phyloP scores from a whole-genome alignment of 1,140 invertebrate species.

The Batillaria attramentaria region DNA sequence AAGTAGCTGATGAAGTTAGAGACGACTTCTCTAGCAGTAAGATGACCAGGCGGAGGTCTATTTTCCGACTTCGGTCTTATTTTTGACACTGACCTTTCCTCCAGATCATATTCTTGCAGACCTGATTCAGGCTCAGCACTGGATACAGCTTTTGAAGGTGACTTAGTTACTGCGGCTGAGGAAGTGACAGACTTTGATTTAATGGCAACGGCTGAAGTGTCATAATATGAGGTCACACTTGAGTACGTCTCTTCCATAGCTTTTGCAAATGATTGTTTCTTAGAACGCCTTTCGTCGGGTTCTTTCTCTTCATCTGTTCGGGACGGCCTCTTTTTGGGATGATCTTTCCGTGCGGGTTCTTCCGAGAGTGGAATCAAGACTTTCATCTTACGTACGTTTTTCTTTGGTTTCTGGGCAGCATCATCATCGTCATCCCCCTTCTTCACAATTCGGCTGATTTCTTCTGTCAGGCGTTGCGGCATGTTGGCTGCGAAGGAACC shows the following conservation, averaged over 20 bases:
- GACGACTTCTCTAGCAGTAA: no score
- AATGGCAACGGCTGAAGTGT: background rate
- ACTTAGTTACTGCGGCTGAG: background rate
- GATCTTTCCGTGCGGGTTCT: background rate
- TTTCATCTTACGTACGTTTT: background rate
- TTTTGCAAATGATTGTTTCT: background rate
- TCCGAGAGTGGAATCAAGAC: background rate
- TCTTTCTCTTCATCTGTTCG: background rate
- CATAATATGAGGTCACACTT: constrained; percentile 24
- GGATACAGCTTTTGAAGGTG: constrained; percentile 20
- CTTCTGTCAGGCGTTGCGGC: background rate
- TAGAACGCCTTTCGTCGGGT: background rate
- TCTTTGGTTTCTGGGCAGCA: background rate
- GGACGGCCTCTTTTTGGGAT: background rate
- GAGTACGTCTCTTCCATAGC: constrained; percentile 21
- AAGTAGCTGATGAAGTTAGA: no score
- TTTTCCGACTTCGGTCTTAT: background rate
- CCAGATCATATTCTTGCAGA: constrained; percentile 16
- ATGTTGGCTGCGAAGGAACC: background rate
- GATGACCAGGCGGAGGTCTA: background rate
- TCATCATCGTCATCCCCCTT: background rate
- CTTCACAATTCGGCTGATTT: constrained; percentile 13
- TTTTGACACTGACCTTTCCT: background rate
- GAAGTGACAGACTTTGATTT: background rate
- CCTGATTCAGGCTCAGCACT: constrained; percentile 20